These are phyloP conservation scores for Drosophila niveifrons DNA, from an alignment of 2,888 invertebrate species.

Conservation along the genomic window DNA sequence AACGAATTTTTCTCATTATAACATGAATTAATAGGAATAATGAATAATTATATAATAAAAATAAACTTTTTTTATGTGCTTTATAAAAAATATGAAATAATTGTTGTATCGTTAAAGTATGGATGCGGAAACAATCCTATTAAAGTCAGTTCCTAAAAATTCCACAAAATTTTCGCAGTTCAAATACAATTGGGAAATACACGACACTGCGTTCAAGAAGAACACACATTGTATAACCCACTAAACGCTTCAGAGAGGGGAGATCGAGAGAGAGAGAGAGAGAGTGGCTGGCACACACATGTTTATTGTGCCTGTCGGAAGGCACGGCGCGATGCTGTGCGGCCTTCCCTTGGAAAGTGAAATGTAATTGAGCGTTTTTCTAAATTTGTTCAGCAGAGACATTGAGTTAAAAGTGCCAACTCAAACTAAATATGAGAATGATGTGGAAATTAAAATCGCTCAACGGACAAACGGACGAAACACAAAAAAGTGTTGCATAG, in stretches of 20 bases:
- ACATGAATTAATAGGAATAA: no score
- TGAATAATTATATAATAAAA: no score
- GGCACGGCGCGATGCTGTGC: slow-evolving; percentile 32
- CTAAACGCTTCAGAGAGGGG: slow-evolving; percentile 21
- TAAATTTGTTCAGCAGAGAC: slow-evolving; percentile 55
- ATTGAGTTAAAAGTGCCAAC: slow-evolving; percentile 53
- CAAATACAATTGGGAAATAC: no score
- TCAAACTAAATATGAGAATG: slow-evolving; percentile 11
- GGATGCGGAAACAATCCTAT: no score
- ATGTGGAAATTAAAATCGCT: slow-evolving; percentile 37
- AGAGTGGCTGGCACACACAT: slow-evolving; percentile 39
- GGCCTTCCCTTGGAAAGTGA: slow-evolving; percentile 78
- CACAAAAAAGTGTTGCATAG: slow-evolving; percentile 57
- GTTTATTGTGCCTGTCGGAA: slow-evolving; percentile 5
- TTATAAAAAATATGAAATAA: no score
- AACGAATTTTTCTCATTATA: no score
- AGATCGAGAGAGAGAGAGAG: slow-evolving; percentile 5
- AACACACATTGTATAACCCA: slow-evolving; percentile 69
- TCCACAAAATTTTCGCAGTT: no score
- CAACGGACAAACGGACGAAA: slow-evolving; percentile 4
- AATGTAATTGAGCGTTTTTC: slow-evolving; percentile 73
- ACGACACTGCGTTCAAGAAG: slow-evolving; percentile 53
- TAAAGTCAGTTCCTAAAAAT: no score
- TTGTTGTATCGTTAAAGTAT: no score
- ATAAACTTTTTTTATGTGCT: no score